Conservation (phyloP, 2,113 vertebrate genomes). For the Phrynosoma blainvillii region DNA sequence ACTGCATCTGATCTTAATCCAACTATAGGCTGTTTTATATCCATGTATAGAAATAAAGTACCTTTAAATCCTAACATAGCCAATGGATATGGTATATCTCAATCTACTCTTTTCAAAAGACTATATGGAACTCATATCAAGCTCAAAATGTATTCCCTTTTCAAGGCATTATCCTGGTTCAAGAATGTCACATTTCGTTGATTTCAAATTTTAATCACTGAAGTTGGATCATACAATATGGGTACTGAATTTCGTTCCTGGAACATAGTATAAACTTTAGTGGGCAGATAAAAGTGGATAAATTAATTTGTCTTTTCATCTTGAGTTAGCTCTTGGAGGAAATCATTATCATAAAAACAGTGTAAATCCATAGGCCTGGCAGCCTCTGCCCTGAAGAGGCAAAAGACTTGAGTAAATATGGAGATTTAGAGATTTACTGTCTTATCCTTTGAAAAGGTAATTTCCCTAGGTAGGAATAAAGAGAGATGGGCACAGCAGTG, state of each 20-base stretch:
- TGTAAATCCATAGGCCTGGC: slow-evolving; percentile 75
- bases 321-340: slow-evolving; percentile 64
- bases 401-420: slow-evolving; percentile 75
- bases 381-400: slow-evolving; percentile 73
- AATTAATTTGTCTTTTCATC: slow-evolving; percentile 74
- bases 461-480: slow-evolving; percentile 69
- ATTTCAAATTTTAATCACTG: slow-evolving; percentile 67
- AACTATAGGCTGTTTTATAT: slow-evolving; percentile 21
- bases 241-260: slow-evolving; percentile 56
- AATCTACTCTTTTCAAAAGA: background rate
- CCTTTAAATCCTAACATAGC: background rate
- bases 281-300: slow-evolving; percentile 65
- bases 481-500: slow-evolving; percentile 62
- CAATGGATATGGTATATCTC: background rate
- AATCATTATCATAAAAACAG: slow-evolving; percentile 72
- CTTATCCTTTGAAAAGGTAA: slow-evolving; percentile 73
- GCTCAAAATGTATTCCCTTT: slow-evolving; percentile 29
- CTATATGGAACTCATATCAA: slow-evolving; percentile 29
- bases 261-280: slow-evolving; percentile 64
- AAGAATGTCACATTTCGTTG: slow-evolving; percentile 51
- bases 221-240: slow-evolving; percentile 60
- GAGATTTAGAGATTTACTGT: slow-evolving; percentile 77
- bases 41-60: background rate
- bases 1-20: slow-evolving; percentile 25
- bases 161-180: slow-evolving; percentile 25